A percentile compares a stretch with the other conserved stretches of the same genome.
Evolutionary conservation across 2,797 vertebrate genomes (phyloP).

Genomic region (Acropternis orthonyx): DNA sequence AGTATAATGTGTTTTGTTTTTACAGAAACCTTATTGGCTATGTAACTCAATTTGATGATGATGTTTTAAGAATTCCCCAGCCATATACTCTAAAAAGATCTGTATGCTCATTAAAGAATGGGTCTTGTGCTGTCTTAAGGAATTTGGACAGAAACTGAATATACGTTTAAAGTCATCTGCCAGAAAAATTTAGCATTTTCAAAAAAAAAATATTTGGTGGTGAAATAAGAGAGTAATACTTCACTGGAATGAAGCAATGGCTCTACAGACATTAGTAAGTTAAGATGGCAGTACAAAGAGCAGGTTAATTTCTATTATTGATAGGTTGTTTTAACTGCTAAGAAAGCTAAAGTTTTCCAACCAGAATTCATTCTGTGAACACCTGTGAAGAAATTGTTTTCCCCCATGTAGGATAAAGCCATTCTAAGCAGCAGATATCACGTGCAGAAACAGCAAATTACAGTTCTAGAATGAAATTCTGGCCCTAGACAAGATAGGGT

Average conservation of each 20-base stretch:
- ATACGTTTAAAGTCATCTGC: not conserved
- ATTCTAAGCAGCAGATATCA: not conserved
- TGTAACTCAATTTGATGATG: conserved; percentile 10
- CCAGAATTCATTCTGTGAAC: not conserved
- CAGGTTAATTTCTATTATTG: not conserved
- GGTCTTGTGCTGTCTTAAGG: not conserved
- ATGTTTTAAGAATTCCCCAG: conserved; percentile 38
- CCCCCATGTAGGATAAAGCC: not conserved
- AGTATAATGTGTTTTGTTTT: not conserved
- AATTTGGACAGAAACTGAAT: not conserved
- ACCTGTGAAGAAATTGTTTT: not conserved
- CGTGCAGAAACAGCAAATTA: not conserved
- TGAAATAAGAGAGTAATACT: not conserved
- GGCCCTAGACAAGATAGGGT: not conserved
- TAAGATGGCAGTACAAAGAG: not conserved
- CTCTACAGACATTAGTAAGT: not conserved
- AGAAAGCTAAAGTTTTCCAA: not conserved
- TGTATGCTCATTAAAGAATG: not conserved
- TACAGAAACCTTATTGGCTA: not conserved
- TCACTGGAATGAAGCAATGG: not conserved
- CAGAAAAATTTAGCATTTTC: not conserved
- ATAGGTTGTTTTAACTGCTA: not conserved
- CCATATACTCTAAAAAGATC: not conserved
- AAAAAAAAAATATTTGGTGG: not conserved
- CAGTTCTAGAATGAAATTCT: not conserved